These are phyloP conservation scores for Henricia sp. DNA, from an alignment of 53 echinoderm and acorn worm species.

Conservation along the genomic window DNA sequence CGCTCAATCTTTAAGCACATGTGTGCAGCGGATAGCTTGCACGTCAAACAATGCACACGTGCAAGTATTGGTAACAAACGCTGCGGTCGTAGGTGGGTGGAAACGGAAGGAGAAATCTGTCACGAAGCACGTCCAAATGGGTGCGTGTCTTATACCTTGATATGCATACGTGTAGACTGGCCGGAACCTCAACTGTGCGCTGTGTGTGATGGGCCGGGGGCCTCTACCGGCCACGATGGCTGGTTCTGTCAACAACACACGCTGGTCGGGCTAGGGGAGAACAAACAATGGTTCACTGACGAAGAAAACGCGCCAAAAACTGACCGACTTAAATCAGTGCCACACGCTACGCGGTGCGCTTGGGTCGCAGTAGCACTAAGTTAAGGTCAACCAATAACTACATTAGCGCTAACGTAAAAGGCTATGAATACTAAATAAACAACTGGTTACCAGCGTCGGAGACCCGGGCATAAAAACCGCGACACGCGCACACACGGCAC, in stretches of 20 bases:
- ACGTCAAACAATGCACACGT: conserved; percentile 58
- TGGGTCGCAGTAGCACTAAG: conserved; percentile 54
- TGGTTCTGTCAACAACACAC: conserved; percentile 54
- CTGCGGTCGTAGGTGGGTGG: conserved; percentile 50
- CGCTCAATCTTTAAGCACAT: conserved; percentile 65
- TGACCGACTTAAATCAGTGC: conserved; percentile 64
- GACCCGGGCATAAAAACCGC: conserved; percentile 52
- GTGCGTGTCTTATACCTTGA: conserved; percentile 44
- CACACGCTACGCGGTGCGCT: conserved; percentile 44
- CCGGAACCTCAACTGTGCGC: no score
- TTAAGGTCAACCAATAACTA: conserved; percentile 64
- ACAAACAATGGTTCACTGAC: conserved; percentile 53
- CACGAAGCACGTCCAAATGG: conserved; percentile 51
- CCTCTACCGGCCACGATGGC: conserved; percentile 46
- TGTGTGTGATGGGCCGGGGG: no score
- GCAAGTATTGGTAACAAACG: conserved; percentile 59
- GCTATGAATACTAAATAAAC: conserved; percentile 66
- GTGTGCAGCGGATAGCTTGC: conserved; percentile 64
- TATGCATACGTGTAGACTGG: conserved; percentile 42
- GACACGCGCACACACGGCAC: conserved; percentile 60
- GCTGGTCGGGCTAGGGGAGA: conserved; percentile 30
- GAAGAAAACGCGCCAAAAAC: conserved; percentile 41
- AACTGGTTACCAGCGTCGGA: conserved; percentile 57
- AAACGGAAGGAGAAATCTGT: conserved; percentile 61
- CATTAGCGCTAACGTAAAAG: conserved; percentile 63